phyloP scores from a whole-genome alignment of 2,797 vertebrate species.

The Myotis planiceps region DNA sequence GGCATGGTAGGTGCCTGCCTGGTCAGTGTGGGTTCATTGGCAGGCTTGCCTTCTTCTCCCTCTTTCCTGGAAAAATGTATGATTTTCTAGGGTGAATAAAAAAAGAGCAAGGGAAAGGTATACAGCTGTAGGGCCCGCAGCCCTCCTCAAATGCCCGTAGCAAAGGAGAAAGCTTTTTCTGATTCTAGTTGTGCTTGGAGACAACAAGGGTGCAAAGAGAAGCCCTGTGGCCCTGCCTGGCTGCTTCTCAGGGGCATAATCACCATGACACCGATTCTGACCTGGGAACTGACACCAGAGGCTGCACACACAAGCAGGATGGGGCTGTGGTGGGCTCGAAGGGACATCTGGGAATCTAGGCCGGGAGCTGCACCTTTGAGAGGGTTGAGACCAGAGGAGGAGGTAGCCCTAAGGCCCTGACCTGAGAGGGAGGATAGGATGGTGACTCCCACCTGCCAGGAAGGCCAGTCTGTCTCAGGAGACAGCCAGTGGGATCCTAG shows the following conservation, averaged over 20 bases:
- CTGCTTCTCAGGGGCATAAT: neutral
- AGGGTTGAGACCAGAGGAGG: neutral
- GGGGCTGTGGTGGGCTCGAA: neutral
- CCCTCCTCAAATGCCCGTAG: neutral
- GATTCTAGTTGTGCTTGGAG: neutral
- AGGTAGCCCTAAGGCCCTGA: neutral
- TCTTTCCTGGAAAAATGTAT: slow-evolving; percentile 24
- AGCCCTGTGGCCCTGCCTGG: neutral
- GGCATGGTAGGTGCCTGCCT: neutral
- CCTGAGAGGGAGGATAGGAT: neutral
- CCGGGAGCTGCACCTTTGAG: neutral
- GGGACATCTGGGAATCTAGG: neutral
- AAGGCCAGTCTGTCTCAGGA: neutral
- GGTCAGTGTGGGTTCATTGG: neutral
- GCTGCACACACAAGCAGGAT: neutral
- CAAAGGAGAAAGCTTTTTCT: neutral
- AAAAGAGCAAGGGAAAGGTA: neutral
- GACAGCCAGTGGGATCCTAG: neutral
- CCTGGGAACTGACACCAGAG: neutral
- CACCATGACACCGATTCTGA: neutral
- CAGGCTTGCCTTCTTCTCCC: neutral
- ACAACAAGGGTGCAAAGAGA: neutral
- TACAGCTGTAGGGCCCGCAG: neutral
- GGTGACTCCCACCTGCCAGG: neutral
- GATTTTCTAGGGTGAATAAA: neutral